Evolutionary conservation across 2,888 invertebrate species (phyloP).

Genomic region (Pristionchus fissidentatus): DNA sequence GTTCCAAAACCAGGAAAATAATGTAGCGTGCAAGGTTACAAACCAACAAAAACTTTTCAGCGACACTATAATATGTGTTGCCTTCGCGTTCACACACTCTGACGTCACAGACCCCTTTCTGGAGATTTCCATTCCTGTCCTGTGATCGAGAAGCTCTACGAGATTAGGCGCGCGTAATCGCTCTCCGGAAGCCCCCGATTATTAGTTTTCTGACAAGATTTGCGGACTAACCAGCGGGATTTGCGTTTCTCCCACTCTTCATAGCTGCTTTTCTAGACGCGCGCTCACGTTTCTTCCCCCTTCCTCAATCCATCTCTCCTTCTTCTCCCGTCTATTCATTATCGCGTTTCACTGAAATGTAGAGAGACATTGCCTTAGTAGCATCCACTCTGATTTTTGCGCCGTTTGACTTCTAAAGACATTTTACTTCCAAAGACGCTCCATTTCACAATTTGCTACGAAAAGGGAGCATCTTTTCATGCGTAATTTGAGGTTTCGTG

Average conservation of each 20-base stretch:
- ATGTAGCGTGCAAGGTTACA: background rate
- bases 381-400: background rate
- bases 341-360: no score
- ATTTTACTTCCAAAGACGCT: background rate
- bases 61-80: no score
- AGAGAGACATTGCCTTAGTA: no score
- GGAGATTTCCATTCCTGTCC: background rate
- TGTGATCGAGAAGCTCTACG: background rate
- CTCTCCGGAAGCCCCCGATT: constrained; percentile 1
- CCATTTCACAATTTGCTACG: background rate
- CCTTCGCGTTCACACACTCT: no score
- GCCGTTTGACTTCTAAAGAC: background rate
- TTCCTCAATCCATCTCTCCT: background rate
- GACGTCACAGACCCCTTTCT: no score
- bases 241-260: no score
- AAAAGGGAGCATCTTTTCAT: background rate
- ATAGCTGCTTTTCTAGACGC: no score
- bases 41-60: background rate
- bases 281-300: constrained; percentile 11
- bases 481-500: constrained; percentile 11
- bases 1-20: no score
- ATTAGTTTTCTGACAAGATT: constrained; percentile 35
- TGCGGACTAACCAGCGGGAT: no score
- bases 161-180: background rate
- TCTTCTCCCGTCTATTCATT: background rate